Base-by-base conservation (phyloP, 2,113 vertebrate species). In the Lipotes vexillifer region DNA sequence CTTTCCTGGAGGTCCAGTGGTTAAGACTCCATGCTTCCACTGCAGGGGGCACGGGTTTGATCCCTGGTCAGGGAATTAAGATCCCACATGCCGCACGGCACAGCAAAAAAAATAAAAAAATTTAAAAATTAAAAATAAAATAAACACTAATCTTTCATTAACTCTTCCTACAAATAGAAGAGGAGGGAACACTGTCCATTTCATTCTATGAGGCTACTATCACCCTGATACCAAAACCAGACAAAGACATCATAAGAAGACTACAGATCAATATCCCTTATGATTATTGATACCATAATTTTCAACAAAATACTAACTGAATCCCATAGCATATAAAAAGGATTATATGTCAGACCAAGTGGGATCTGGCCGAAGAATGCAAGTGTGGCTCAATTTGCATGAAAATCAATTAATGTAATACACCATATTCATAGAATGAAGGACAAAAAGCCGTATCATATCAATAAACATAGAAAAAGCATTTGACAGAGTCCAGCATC, bases 251-350 rank as follows among this genome's bases (percentile, higher is more conserved):
- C 5, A 52, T 55, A 68, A 91, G 29, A 94, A 97, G 94, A 87
- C 72, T 65, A 85, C 8, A 93, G 46, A n/a, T 33, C 59, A 95
- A 85, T 68, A 82, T 65, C 41, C 23, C 7, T 96, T 91, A 71
- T 74, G 25, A 93, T 86, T 82, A 90, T 3, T 77, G 90, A 93
- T 23, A 63, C n/a, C 49, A 92, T 78, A 71, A 94, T 89, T 82
- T 31, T 94, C 68, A 93, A 93, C 29, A 96, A 93, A 93, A 95
- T 77, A 61, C 52, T 92, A 71, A 57, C 33, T 33, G 68, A 97
- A 77, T 85, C 18, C 25, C 49, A 88, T 31, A 80, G 69, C 44
- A 88, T 41, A 65, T 84, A 63, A 85, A 95, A 96, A 77, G 44
- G 52, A 75, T 80, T 69, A 55, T 84, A 89, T 11, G 59, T n/a